Evolutionary conservation across 2,797 vertebrate genomes (phyloP).

Genomic region (Eospalax fontanierii): DNA sequence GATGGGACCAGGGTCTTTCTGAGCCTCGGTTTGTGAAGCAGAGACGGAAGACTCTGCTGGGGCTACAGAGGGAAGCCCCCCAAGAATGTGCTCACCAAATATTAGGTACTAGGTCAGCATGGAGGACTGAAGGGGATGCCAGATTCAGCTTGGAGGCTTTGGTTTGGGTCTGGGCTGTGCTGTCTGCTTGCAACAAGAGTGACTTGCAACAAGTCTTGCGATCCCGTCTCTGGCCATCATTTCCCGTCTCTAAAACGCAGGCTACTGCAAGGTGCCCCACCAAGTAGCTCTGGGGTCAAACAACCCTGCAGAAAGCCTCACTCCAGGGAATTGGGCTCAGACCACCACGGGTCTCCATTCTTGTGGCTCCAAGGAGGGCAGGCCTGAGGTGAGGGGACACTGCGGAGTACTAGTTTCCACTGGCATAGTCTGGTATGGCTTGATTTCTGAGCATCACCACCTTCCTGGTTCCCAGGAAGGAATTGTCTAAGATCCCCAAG

Average conservation of each 20-base stretch:
- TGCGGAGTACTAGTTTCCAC: conserved; percentile 69
- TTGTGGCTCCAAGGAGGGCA: neutral
- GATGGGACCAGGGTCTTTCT: neutral
- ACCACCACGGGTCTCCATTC: too few species aligned
- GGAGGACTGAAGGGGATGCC: neutral
- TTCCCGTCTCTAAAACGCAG: neutral
- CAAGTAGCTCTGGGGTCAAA: neutral
- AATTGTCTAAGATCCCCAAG: conserved; percentile 53
- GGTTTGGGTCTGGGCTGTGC: neutral
- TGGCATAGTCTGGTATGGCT: conserved; percentile 74
- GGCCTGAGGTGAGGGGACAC: conserved; percentile 24
- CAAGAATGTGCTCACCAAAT: neutral
- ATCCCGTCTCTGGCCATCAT: neutral
- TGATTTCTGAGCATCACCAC: conserved; percentile 77
- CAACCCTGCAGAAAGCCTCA: neutral
- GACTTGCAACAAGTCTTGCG: neutral
- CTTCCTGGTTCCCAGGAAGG: conserved; percentile 81
- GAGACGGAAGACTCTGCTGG: neutral
- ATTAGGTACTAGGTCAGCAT: neutral
- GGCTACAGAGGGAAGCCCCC: too few species aligned
- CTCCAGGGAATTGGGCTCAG: neutral
- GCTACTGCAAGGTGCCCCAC: neutral
- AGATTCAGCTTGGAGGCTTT: neutral
- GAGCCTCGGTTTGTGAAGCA: neutral
- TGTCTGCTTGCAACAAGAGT: too few species aligned